Percentiles rank a stretch among this genome's conserved stretches.
These are phyloP conservation scores for Oreotrochilus melanogaster DNA, from an alignment of 2,113 vertebrate species.

Conservation along the genomic window DNA sequence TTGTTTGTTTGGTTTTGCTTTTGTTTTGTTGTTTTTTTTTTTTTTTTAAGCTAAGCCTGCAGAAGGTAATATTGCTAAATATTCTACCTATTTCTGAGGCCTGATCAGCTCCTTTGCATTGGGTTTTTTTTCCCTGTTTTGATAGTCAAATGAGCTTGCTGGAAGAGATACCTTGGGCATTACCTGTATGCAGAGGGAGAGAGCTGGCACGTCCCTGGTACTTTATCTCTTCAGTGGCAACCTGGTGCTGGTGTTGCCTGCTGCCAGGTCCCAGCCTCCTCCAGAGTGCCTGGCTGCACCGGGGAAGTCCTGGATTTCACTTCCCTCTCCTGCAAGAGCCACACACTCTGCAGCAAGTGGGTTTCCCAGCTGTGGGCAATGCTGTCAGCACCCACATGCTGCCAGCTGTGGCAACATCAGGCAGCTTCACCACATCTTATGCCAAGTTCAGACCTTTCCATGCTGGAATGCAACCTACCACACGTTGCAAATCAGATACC, in stretches of 20 bases:
- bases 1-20: no score
- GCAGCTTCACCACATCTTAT: fast-evolving
- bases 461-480: fast-evolving
- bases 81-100: not conserved
- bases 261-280: not conserved
- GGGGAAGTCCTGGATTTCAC: not conserved
- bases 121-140: not conserved
- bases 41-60: not conserved
- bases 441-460: not conserved
- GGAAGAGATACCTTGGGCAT: not conserved
- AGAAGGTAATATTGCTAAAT: not conserved
- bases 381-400: not conserved
- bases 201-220: not conserved
- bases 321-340: not conserved
- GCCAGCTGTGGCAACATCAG: not conserved
- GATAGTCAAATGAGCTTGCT: not conserved
- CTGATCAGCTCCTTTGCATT: not conserved
- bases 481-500: not conserved
- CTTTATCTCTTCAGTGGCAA: not conserved
- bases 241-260: not conserved
- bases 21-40: not conserved
- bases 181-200: fast-evolving
- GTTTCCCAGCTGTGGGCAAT: fast-evolving
- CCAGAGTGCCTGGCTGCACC: fast-evolving
- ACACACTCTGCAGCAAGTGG: fast-evolving